Percentiles rank a stretch among this genome's conserved stretches.
phyloP scores from a whole-genome alignment of 2,797 vertebrate species.

The Paratrypauchen microcephalus region DNA sequence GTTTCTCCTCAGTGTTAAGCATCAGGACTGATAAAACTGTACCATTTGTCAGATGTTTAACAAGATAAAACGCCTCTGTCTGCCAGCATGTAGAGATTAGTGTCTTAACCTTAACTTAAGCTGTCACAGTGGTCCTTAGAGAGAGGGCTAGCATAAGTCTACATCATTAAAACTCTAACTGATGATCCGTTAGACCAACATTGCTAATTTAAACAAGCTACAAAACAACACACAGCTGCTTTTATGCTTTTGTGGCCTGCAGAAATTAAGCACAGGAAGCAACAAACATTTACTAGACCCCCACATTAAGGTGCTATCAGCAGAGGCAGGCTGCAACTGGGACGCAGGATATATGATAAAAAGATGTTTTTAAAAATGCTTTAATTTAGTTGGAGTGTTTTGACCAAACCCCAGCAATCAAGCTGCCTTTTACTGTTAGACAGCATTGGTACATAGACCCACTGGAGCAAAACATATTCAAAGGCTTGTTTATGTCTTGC shows the following conservation, averaged over 20 bases:
- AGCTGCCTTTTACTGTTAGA: not conserved
- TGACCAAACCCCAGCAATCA: not conserved
- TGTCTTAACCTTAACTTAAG: slow-evolving; percentile 34
- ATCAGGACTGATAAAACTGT: slow-evolving; percentile 41
- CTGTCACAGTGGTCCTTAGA: slow-evolving; percentile 10
- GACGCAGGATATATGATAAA: slow-evolving; percentile 14
- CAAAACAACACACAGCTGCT: slow-evolving; percentile 23
- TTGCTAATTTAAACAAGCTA: slow-evolving; percentile 17
- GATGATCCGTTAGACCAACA: slow-evolving; percentile 15
- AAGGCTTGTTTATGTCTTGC: not conserved
- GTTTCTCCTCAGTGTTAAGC: slow-evolving; percentile 29
- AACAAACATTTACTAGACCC: slow-evolving; percentile 27
- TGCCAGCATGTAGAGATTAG: slow-evolving; percentile 42
- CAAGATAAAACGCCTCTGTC: slow-evolving; percentile 42
- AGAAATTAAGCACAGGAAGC: slow-evolving; percentile 3
- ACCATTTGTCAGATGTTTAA: slow-evolving; percentile 52
- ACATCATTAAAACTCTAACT: slow-evolving; percentile 26
- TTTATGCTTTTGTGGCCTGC: slow-evolving; percentile 2
- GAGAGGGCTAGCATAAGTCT: slow-evolving; percentile 24
- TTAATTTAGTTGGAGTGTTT: slow-evolving; percentile 8
- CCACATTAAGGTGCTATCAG: slow-evolving; percentile 18
- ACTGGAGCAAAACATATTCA: not conserved
- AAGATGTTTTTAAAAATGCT: slow-evolving; percentile 20
- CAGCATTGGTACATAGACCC: not conserved
- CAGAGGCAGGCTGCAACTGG: slow-evolving; percentile 6